Conservation (phyloP, 30 jellyfish, hydroid and myxozoan genomes). For the Aurelia sp. region DNA sequence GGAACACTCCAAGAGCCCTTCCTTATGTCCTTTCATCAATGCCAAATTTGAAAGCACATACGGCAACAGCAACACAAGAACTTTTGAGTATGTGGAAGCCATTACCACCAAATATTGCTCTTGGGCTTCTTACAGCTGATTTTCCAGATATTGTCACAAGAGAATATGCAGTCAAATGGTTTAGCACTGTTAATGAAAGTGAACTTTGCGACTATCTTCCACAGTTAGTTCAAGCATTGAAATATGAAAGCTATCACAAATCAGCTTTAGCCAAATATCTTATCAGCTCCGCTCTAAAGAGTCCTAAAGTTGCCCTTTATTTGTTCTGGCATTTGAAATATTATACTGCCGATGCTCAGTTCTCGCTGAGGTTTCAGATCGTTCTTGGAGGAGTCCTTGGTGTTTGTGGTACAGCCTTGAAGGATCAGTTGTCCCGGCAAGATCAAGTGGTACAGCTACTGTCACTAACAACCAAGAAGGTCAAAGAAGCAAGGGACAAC, state of each 20-base stretch:
- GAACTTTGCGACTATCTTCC: conserved; percentile 91
- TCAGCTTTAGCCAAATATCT: conserved; percentile 91
- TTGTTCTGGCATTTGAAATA: conserved; percentile 95
- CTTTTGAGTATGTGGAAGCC: conserved; percentile 77
- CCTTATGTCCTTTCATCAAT: conserved; percentile 74
- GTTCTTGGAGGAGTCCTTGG: conserved; percentile 91
- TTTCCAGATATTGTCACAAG: conserved; percentile 87
- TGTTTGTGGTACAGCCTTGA: conserved; percentile 86
- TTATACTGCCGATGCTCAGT: conserved; percentile 91
- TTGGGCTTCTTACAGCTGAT: conserved; percentile 87
- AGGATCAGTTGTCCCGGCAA: conserved; percentile 83
- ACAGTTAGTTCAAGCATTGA: conserved; percentile 93
- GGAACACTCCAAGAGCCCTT: conserved; percentile 73
- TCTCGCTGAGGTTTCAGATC: conserved; percentile 93
- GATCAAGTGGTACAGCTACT: conserved; percentile 75
- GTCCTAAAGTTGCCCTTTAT: conserved; percentile 92
- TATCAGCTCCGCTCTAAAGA: conserved; percentile 69
- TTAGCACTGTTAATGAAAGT: conserved; percentile 68
- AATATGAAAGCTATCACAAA: conserved; percentile 90
- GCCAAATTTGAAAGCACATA: conserved; percentile 76
- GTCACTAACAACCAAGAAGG: conserved; percentile 71
- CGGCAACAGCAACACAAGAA: conserved; percentile 65
- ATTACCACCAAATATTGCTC: conserved; percentile 79
- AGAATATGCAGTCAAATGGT: conserved; percentile 85
- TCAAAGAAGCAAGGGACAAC: conserved; percentile 78